Evolutionary conservation across 1,140 invertebrate genomes (phyloP), one percentile per base, ranked within the genome.

Genomic region (Myzus persicae): DNA sequence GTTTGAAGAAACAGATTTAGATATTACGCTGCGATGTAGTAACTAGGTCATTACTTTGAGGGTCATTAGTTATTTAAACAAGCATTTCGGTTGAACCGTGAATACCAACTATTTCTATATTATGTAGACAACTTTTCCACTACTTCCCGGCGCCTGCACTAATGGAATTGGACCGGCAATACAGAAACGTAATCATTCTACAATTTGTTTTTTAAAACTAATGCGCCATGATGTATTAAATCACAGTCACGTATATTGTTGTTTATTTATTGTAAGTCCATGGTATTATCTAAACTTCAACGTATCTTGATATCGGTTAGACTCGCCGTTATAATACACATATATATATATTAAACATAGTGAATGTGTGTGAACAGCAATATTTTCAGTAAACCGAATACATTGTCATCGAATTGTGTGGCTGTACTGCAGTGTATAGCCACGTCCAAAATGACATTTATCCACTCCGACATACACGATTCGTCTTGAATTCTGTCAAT

Each of bases 401-500:
- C 87, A n/a, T n/a, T 51, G 31, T 20, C 31, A 38, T 48, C 87
- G 14, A 44, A 89, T 36, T 48, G 11, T 76, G 59, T 31, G 87
- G 14, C 18, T n/a, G 18, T 48, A 14, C 54, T 26, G 87, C n/a
- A 22, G 38, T 44, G 1, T n/a, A 24, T 67, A 42, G 46, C 87
- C 9, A 67, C 51, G 38, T 44, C 59, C 9, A 26, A 40, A 51
- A 81, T 31, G 42, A 46, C 42, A 76, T 91, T 91, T 91, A 81
- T 91, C 59, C 90, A 76, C 46, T 36, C 44, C 40, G 40, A 91
- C 54, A 2, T 81, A 81, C 26, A 46, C 44, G 3, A 90, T 59
- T 59, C 26, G 48, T 90, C 88, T 90, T 40, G 11, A 90, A 59
- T 90, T 59, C 46, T 59, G 88, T 90, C 48, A 54, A 90, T 54